phyloP scores from a whole-genome alignment of 2,113 vertebrate genomes.

The Spea multiplicata region DNA sequence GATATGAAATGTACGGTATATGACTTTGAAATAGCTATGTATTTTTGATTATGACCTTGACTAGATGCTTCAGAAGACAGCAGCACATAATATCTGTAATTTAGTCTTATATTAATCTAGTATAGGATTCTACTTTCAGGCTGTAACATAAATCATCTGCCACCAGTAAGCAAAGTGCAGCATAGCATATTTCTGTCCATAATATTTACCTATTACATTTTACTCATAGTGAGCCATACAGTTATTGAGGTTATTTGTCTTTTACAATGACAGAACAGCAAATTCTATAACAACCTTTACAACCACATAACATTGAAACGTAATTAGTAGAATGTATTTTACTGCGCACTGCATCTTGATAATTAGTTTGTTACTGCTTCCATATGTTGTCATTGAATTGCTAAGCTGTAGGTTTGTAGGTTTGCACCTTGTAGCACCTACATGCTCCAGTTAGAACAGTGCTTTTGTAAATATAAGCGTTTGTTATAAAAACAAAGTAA shows the following conservation, averaged over 20 bases:
- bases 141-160: conserved; percentile 1
- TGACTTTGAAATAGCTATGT: neutral
- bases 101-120: conserved; percentile 1
- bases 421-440: neutral
- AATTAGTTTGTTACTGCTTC: conserved; percentile 8
- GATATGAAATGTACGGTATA: neutral
- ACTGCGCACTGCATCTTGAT: neutral
- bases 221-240: neutral
- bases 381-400: conserved; percentile 6
- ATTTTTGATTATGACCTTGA: conserved; percentile 3
- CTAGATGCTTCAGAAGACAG: conserved; percentile 1
- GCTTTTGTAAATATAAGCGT: too few species aligned
- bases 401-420: neutral
- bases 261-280: neutral
- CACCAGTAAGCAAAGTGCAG: neutral
- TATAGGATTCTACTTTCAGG: conserved; percentile 6
- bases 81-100: neutral
- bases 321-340: neutral
- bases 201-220: conserved; percentile 8
- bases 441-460: neutral
- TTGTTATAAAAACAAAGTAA: too few species aligned
- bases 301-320: neutral
- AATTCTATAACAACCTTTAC: neutral
- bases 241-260: neutral
- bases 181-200: neutral